Base-by-base conservation (phyloP, 2,797 vertebrate species). In the Parotocinclus haroldoi region DNA sequence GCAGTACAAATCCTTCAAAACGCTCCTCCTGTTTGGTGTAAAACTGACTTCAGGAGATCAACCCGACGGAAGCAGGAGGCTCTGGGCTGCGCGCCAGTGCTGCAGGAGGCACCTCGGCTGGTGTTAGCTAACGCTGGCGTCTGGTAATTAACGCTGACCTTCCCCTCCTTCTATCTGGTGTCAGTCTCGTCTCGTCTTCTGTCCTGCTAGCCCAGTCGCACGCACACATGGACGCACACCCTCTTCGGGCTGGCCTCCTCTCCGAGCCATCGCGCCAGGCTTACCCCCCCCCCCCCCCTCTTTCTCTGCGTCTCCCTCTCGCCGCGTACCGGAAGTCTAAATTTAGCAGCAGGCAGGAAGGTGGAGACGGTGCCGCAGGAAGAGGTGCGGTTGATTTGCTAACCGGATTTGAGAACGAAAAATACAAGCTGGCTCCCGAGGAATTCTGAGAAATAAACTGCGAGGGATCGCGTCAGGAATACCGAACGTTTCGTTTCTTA, bases 281-380 rank as follows among this genome's bases (percentile, higher is more conserved):
- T n/a, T n/a, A n/a, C n/a, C n/a, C n/a, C n/a, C n/a, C n/a, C n/a
- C 12, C 8, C 17, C n/a, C 48, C 51, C 45, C 38, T 40, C 42
- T 27, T 62, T 62, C 44, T 50, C 50, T 49, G 36, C 36, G 11
- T 2, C 0, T 56, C 54, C 57, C 13, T 45, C 3, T 10, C 66
- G 38, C 13, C 10, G 37, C 45, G 38, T 36, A n/a, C 49, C 62
- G 44, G 63, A 66, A 72, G 13, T 67, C 75, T 81, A 83, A 79
- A 78, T 80, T 80, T 81, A 81, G 80, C 70, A 66, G n/a, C 6
- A 52, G 48, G 58, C 72, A 76, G 75, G 70, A 78, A 74, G 68
- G 48, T 66, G 59, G 63, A 58, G 52, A 44, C 27, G 39, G 58
- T 58, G 70, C 36, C 17, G 42, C 66, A 64, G 72, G 58, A 71